These are phyloP conservation scores for Syrphus vitripennis DNA, from an alignment of 2,888 invertebrate species.

Conservation along the genomic window DNA sequence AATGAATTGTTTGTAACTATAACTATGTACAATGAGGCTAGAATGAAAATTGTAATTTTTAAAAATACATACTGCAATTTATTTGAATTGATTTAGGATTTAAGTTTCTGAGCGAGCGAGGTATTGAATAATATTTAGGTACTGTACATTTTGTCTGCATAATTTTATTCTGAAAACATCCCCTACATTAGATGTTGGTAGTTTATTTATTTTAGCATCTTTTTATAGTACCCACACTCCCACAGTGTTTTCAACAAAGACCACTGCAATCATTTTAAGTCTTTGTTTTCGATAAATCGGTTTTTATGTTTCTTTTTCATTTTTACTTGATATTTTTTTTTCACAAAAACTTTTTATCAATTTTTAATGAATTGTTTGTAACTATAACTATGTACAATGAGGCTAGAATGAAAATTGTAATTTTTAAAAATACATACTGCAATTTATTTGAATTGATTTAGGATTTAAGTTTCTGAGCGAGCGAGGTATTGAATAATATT, in stretches of 20 bases:
- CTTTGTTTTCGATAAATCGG: too few relatives aligned
- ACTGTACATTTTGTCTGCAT: too few relatives aligned
- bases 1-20: slow-evolving; percentile 50
- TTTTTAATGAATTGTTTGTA: slow-evolving; percentile 49
- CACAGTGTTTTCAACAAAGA: too few relatives aligned
- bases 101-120: not conserved
- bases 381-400: slow-evolving; percentile 49
- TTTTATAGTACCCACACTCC: too few relatives aligned
- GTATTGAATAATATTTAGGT: too few relatives aligned
- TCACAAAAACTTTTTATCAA: too few relatives aligned
- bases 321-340: too few relatives aligned
- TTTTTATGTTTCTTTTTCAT: too few relatives aligned
- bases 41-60: slow-evolving; percentile 21
- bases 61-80: not conserved
- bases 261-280: too few relatives aligned
- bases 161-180: too few relatives aligned
- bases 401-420: slow-evolving; percentile 24
- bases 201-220: too few relatives aligned
- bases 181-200: too few relatives aligned
- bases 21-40: slow-evolving; percentile 53
- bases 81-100: not conserved
- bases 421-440: not conserved
- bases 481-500: not conserved
- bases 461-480: not conserved
- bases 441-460: not conserved